phyloP scores from a whole-genome alignment of 2,888 invertebrate species.

The Axea sp. region DNA sequence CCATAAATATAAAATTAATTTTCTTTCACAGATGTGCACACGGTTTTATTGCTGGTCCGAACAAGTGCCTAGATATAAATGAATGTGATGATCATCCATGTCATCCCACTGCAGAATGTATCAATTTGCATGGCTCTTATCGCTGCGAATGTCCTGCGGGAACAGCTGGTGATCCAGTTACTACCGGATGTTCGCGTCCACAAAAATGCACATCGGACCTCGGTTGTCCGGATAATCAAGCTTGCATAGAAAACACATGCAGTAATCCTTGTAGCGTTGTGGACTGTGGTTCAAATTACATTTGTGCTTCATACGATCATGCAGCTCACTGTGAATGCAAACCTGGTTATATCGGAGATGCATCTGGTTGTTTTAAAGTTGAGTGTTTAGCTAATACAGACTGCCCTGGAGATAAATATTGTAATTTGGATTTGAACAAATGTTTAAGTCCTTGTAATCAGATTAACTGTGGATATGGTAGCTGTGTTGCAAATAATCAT shows the following conservation, averaged over 20 bases:
- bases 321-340: conserved; percentile 88
- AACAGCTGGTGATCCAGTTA: conserved; percentile 87
- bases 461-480: conserved; percentile 89
- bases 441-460: conserved; percentile 91
- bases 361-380: conserved; percentile 93
- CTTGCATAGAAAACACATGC: conserved; percentile 89
- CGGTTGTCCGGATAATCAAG: conserved; percentile 88
- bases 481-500: conserved; percentile 87
- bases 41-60: conserved; percentile 87
- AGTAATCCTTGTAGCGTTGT: conserved; percentile 88
- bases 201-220: conserved; percentile 87
- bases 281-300: conserved; percentile 88
- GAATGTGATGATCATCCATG: conserved; percentile 90
- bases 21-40: conserved; percentile 82
- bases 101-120: conserved; percentile 88
- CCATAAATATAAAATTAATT: neutral
- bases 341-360: conserved; percentile 90
- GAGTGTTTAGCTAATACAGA: conserved; percentile 90
- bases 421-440: conserved; percentile 87
- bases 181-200: conserved; percentile 86
- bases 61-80: conserved; percentile 88
- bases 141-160: conserved; percentile 89
- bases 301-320: conserved; percentile 88
- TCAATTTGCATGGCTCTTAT: conserved; percentile 89
- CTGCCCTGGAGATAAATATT: conserved; percentile 87